These are phyloP conservation scores for Fregetta grallaria DNA, from an alignment of 2,113 vertebrate species.

Conservation along the genomic window DNA sequence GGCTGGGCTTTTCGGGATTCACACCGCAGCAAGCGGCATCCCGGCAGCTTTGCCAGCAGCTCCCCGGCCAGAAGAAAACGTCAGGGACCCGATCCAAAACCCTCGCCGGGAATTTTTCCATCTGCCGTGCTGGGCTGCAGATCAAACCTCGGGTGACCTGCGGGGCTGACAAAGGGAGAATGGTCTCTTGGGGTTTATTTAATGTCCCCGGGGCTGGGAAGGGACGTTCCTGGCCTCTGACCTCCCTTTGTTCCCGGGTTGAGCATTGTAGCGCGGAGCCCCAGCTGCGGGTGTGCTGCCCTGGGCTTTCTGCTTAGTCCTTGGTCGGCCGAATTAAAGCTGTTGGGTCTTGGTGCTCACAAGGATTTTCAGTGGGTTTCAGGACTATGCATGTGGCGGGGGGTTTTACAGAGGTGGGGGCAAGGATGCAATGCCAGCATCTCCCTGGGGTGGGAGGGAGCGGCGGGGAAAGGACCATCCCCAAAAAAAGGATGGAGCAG, in stretches of 20 bases:
- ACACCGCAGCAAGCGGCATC: fast-evolving
- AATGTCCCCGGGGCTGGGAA: slow-evolving; percentile 38
- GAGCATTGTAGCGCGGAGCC: background rate
- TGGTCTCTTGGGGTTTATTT: slow-evolving; percentile 45
- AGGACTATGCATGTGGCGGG: fast-evolving
- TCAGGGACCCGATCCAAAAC: background rate
- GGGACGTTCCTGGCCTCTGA: background rate
- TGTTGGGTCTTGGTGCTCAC: background rate
- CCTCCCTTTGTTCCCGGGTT: background rate
- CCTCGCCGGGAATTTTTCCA: background rate
- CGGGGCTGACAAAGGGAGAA: slow-evolving; percentile 12
- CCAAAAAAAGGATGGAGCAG: background rate
- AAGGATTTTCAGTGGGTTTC: background rate
- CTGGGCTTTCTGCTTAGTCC: background rate
- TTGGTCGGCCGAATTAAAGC: background rate
- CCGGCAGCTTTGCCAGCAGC: background rate
- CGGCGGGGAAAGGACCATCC: fast-evolving
- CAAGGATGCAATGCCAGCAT: background rate
- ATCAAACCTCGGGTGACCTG: slow-evolving; percentile 34
- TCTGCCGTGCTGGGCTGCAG: background rate
- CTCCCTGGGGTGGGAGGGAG: background rate
- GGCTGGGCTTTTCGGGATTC: background rate
- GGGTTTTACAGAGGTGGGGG: background rate
- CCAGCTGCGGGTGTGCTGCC: background rate
- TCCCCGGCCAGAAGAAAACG: fast-evolving